Percentiles rank a stretch among this genome's conserved stretches.
Conservation (phyloP, 2,888 invertebrate genomes). For the Metacarcinus magister region DNA sequence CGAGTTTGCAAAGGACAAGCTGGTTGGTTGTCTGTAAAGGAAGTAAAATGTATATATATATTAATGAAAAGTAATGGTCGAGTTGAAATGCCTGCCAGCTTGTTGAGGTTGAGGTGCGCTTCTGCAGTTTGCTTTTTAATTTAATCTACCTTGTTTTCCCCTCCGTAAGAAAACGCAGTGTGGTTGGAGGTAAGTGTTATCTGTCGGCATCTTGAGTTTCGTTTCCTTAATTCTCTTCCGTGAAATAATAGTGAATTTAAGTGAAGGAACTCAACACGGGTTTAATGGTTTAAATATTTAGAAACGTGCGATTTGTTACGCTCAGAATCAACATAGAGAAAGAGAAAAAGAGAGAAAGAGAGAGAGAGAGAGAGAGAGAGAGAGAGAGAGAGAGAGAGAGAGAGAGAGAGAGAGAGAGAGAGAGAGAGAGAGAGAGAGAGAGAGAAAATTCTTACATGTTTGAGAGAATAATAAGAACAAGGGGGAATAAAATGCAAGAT, state of each 20-base stretch:
- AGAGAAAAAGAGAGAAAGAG: constrained; percentile 42
- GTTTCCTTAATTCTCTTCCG: constrained; percentile 12
- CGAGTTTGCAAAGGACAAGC: background rate
- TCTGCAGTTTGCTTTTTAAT: constrained; percentile 26
- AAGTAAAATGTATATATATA: background rate
- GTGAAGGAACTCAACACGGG: background rate
- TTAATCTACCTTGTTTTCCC: background rate
- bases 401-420: constrained; percentile 62
- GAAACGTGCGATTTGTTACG: constrained; percentile 26
- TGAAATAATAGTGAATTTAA: constrained; percentile 15
- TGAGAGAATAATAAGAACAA: background rate
- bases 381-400: constrained; percentile 26
- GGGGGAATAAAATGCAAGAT: background rate
- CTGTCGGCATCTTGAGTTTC: background rate
- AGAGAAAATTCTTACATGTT: constrained; percentile 17
- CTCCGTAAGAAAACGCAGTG: background rate
- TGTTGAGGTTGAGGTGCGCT: background rate
- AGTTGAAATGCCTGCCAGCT: background rate
- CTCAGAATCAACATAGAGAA: constrained; percentile 31
- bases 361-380: constrained; percentile 5
- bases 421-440: constrained; percentile 57
- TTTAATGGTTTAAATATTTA: constrained; percentile 6
- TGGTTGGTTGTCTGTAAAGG: background rate
- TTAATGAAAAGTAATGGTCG: background rate
- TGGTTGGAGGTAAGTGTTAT: background rate